Base-by-base conservation (phyloP, 2,797 vertebrate species). In the Simalia tracyae region DNA sequence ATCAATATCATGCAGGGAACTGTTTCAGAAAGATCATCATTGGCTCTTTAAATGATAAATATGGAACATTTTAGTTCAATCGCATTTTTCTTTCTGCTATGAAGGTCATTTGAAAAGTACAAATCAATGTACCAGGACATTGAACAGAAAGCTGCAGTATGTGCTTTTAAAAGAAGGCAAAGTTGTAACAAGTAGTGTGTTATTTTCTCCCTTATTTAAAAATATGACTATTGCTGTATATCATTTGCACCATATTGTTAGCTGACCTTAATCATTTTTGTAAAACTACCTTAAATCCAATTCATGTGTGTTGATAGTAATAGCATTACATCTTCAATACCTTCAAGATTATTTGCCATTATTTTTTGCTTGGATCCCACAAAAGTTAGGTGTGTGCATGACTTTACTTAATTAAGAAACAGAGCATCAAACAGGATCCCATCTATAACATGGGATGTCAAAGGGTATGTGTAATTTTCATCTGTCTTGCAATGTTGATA, bases 1-100 rank as follows among this genome's bases (percentile, higher is more conserved):
- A 63, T 57, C 63, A 91, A 86, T 11, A 81, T 50, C 17, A 88
- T 31, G 46, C 36, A 24, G 42, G 11, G 6, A 88, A 92, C 36
- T 56, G 90, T 63, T 84, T 84, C 36, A 87, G 22, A 17, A 93
- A 90, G 54, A 90, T 90, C 64, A 60, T 56, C 85, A 81, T 6
- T 87, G 26, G n/a, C 36, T 76, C 66, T 42, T 63, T 87, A 90
- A 54, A 86, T 54, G 2, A 9, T 59, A 87, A 61, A 60, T 63
- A 68, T 66, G 28, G 12, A 89, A 66, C 24, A 24, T 66, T 59
- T 92, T 22, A 59, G 26, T 31, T 68, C 89, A 17, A 60, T 59
- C 17, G 36, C 36, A n/a, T 86, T 42, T 85, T 89, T 85, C 9
- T 89, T 84, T 46, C 15, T 87, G 63, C 28, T 60, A 54, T 92